phyloP scores from a whole-genome alignment of 2,113 vertebrate genomes.

The Lagopus muta region DNA sequence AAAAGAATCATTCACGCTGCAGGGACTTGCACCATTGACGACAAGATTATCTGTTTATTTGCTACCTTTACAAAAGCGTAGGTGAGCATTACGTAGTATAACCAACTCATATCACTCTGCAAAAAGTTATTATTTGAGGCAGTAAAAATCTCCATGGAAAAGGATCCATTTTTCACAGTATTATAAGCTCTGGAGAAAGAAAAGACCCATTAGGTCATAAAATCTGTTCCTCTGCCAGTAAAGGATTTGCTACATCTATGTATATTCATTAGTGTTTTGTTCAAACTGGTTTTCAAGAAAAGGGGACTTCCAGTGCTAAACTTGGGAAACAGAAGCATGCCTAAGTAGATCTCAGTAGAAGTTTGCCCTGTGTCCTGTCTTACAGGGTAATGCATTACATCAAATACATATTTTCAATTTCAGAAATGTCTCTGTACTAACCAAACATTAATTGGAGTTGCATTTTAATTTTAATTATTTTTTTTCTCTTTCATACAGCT shows the following conservation, averaged over 20 bases:
- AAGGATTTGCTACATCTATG: slow-evolving; percentile 55
- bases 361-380: neutral
- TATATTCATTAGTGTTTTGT: slow-evolving; percentile 68
- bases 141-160: slow-evolving; percentile 13
- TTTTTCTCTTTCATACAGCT: neutral
- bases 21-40: neutral
- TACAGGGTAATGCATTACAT: neutral
- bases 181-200: slow-evolving; percentile 31
- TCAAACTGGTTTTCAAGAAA: slow-evolving; percentile 35
- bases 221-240: slow-evolving; percentile 51
- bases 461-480: neutral
- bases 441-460: neutral
- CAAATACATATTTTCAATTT: neutral
- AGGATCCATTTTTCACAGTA: neutral
- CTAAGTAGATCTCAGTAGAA: neutral
- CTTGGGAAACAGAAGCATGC: neutral
- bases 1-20: neutral
- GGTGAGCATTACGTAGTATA: neutral
- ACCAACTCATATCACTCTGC: neutral
- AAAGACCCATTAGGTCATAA: slow-evolving; percentile 68
- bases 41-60: slow-evolving; percentile 7
- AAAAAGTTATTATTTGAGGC: neutral
- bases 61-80: neutral
- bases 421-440: neutral
- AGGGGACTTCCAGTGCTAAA: slow-evolving; percentile 24